phyloP scores from a whole-genome alignment of 2,113 vertebrate species.

The Lepidothrix coronata region DNA sequence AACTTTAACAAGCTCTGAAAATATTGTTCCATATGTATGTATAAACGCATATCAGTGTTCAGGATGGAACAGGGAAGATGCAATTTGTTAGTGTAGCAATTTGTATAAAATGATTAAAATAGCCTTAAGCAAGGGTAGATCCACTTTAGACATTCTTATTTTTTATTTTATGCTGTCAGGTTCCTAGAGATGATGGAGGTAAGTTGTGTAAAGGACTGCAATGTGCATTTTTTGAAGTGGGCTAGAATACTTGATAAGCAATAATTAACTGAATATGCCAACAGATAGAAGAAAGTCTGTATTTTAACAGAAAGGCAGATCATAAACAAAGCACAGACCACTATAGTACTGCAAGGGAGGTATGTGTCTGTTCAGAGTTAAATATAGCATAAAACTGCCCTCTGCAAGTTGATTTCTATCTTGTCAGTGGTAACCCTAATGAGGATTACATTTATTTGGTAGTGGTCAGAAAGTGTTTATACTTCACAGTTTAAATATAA shows the following conservation, averaged over 20 bases:
- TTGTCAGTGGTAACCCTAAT: background rate
- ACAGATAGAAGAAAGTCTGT: conserved; percentile 16
- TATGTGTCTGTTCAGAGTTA: background rate
- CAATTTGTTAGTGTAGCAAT: background rate
- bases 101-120: background rate
- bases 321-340: background rate
- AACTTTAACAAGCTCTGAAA: background rate
- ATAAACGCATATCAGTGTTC: background rate
- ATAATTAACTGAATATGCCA: conserved; percentile 3
- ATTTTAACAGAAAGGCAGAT: background rate
- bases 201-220: conserved; percentile 26
- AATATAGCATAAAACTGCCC: background rate
- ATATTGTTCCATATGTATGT: background rate
- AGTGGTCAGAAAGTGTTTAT: background rate
- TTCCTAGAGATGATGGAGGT: background rate
- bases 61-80: background rate
- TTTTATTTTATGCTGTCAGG: conserved; percentile 9
- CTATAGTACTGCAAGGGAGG: background rate
- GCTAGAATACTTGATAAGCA: background rate
- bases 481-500: background rate
- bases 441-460: background rate
- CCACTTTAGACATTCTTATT: background rate
- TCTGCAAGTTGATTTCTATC: background rate
- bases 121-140: background rate
- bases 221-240: background rate